Percentiles rank a stretch among this genome's conserved stretches.
phyloP scores from a whole-genome alignment of 1,140 invertebrate species.

The Solenopsis fugax region DNA sequence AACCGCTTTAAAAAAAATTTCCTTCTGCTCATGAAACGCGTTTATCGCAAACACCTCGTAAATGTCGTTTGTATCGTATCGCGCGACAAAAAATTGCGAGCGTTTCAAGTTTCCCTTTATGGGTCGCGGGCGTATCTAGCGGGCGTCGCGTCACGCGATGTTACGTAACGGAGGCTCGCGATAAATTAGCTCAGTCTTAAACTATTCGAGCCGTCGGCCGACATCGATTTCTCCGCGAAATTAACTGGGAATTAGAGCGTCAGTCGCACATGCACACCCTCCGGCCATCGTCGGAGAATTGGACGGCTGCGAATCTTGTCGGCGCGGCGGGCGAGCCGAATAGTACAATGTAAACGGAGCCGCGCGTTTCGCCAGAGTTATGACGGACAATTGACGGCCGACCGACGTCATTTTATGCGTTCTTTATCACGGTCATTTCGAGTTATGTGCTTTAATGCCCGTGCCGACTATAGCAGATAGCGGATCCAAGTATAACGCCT shows the following conservation, averaged over 20 bases:
- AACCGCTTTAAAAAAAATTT: not conserved
- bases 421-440: constrained; percentile 27
- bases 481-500: not conserved
- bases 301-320: not conserved
- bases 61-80: constrained; percentile 15
- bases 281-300: not conserved
- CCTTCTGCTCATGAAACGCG: not conserved
- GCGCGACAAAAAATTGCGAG: constrained; percentile 21
- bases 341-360: constrained; percentile 13
- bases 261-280: constrained; percentile 23
- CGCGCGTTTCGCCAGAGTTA: constrained; percentile 21
- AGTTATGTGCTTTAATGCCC: not conserved
- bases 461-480: not conserved
- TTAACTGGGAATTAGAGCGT: constrained; percentile 60
- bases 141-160: constrained; percentile 43
- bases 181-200: constrained; percentile 59
- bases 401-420: constrained; percentile 24
- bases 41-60: constrained; percentile 5
- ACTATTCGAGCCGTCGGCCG: constrained; percentile 41
- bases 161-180: constrained; percentile 33
- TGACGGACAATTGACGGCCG: constrained; percentile 45
- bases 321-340: not conserved
- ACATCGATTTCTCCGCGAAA: constrained; percentile 47
- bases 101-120: constrained; percentile 32
- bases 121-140: constrained; percentile 22